phyloP scores from a whole-genome alignment of 2,797 vertebrate genomes.

The Poecilia gillii region DNA sequence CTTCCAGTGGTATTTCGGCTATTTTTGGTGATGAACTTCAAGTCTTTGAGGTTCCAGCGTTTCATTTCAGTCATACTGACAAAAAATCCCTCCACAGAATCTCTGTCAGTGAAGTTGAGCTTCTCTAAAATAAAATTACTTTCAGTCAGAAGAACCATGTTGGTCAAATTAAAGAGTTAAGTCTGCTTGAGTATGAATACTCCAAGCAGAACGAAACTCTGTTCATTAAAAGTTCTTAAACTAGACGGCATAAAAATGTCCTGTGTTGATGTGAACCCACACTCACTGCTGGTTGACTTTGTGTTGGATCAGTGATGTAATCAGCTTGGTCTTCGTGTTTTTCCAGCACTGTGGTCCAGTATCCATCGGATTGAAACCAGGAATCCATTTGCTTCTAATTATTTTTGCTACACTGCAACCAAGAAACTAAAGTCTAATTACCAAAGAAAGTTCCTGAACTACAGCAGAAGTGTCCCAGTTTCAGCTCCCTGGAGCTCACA shows the following conservation, averaged over 20 bases:
- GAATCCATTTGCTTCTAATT: background rate
- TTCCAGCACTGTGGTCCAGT: background rate
- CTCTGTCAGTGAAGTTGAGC: background rate
- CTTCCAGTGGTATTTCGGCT: background rate
- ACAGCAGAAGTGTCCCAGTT: constrained; percentile 57
- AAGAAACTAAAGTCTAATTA: constrained; percentile 52
- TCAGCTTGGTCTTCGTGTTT: background rate
- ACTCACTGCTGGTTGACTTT: background rate
- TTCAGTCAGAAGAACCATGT: background rate
- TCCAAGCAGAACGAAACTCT: too few relatives aligned
- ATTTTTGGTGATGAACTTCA: background rate
- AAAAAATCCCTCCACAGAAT: background rate
- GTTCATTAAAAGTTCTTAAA: background rate
- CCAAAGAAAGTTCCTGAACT: constrained; percentile 41
- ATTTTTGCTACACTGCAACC: background rate
- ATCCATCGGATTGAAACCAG: background rate
- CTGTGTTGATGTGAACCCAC: background rate
- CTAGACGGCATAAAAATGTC: background rate
- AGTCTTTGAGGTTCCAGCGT: background rate
- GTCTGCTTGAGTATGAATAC: background rate
- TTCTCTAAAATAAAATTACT: background rate
- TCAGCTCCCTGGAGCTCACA: constrained; percentile 25
- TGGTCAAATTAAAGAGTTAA: background rate
- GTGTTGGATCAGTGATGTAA: background rate
- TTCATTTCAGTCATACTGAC: background rate